These are phyloP conservation scores for Tapera naevia DNA, from an alignment of 2,797 vertebrate genomes.

Conservation along the genomic window DNA sequence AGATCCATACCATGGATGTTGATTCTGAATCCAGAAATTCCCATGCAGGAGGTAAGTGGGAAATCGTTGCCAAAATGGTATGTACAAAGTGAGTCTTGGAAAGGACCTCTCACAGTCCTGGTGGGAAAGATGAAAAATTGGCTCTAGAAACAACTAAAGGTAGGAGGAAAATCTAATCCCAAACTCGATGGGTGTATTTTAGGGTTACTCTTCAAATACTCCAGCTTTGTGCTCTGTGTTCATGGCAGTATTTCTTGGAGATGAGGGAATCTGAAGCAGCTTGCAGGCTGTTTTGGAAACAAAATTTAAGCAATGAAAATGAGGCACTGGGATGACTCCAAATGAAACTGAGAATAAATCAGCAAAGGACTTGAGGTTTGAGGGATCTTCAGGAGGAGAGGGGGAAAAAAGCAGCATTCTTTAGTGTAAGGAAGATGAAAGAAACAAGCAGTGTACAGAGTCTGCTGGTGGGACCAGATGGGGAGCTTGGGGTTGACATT, in stretches of 20 bases:
- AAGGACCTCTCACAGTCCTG: neutral
- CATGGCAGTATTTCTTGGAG: neutral
- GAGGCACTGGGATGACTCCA: neutral
- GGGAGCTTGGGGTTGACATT: neutral
- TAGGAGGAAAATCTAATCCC: neutral
- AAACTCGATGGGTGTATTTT: neutral
- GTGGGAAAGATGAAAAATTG: neutral
- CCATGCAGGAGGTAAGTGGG: neutral
- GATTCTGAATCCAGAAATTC: constrained; percentile 7
- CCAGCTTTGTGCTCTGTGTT: neutral
- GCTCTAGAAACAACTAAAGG: neutral
- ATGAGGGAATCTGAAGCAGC: neutral
- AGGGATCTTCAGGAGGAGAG: neutral
- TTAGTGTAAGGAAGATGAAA: neutral
- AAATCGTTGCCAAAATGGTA: neutral
- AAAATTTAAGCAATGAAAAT: neutral
- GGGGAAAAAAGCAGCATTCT: neutral
- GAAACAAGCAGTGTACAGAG: neutral
- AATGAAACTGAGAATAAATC: neutral
- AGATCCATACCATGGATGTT: neutral
- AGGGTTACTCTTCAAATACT: neutral
- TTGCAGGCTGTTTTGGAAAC: constrained; percentile 48
- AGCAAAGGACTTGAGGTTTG: neutral
- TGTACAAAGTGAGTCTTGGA: neutral
- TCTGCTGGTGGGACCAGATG: neutral